Evolutionary conservation across 1,140 invertebrate genomes (phyloP).

Genomic region (Asobara japonica): DNA sequence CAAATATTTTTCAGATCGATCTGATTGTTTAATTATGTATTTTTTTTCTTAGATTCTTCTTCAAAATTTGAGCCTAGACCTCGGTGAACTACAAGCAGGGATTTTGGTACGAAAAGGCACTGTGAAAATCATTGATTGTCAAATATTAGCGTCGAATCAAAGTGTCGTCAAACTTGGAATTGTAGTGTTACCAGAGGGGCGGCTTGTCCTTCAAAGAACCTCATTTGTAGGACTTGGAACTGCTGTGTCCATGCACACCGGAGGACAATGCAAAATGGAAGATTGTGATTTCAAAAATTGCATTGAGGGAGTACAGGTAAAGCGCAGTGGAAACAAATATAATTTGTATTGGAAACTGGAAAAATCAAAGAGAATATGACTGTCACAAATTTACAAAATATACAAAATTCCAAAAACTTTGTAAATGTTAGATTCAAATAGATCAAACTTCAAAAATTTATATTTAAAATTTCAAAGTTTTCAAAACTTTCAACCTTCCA

Average conservation of each 20-base stretch:
- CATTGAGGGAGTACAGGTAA: constrained; percentile 58
- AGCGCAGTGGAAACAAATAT: constrained; percentile 5
- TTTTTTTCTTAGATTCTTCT: constrained; percentile 48
- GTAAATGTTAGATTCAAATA: too few relatives aligned
- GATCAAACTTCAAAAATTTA: too few relatives aligned
- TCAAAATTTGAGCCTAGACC: constrained; percentile 56
- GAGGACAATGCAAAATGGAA: constrained; percentile 48
- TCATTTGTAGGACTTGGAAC: constrained; percentile 56
- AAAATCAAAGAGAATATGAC: too few relatives aligned
- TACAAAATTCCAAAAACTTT: too few relatives aligned
- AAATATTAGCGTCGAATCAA: constrained; percentile 50
- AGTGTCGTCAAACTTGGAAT: constrained; percentile 58
- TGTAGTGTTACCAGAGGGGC: constrained; percentile 57
- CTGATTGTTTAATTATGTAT: too few relatives aligned
- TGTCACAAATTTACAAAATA: too few relatives aligned
- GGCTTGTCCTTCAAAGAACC: constrained; percentile 51
- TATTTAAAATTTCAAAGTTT: too few relatives aligned
- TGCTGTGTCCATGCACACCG: constrained; percentile 50
- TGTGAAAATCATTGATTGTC: constrained; percentile 51
- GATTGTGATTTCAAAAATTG: constrained; percentile 56
- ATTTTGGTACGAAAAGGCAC: constrained; percentile 55
- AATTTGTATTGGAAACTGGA: background rate
- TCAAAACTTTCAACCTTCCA: too few relatives aligned
- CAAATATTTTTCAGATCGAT: too few relatives aligned
- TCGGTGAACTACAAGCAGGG: constrained; percentile 55